phyloP scores from a whole-genome alignment of 1,140 invertebrate genomes.

The Cydia splendana region DNA sequence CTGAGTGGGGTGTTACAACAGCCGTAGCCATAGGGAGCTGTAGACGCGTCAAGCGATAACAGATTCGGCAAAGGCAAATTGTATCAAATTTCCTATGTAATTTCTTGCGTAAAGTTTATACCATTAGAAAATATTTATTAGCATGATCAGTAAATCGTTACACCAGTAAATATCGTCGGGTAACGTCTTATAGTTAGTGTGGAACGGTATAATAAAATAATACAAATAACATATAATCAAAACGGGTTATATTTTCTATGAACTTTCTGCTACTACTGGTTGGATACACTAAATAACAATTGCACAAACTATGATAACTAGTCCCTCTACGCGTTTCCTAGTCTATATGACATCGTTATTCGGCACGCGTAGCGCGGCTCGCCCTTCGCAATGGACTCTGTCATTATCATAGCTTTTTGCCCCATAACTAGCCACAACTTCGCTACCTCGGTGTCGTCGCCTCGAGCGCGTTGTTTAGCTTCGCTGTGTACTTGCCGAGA shows the following conservation, averaged over 20 bases:
- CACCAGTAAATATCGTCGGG: no score
- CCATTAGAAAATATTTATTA: no score
- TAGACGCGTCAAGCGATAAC: background rate
- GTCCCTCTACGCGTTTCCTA: background rate
- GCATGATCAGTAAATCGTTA: no score
- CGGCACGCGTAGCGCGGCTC: conserved; percentile 16
- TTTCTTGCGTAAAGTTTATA: no score
- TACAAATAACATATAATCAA: no score
- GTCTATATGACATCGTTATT: conserved; percentile 16
- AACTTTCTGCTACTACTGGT: no score
- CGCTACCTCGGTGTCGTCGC: conserved; percentile 1
- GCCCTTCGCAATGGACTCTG: conserved; percentile 12
- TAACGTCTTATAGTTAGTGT: no score
- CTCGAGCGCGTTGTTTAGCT: conserved; percentile 4
- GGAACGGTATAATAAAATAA: no score
- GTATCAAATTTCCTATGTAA: no score
- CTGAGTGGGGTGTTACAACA: background rate
- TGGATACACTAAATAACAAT: background rate
- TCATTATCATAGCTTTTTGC: conserved; percentile 21
- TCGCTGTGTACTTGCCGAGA: background rate
- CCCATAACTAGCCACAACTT: conserved; percentile 8
- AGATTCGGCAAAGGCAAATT: no score
- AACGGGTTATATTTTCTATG: no score
- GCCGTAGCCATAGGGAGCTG: background rate
- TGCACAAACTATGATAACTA: background rate